Evolutionary conservation across 35 echinoderm and acorn worm genomes (phyloP).

Genomic region (Ptychodera flava): DNA sequence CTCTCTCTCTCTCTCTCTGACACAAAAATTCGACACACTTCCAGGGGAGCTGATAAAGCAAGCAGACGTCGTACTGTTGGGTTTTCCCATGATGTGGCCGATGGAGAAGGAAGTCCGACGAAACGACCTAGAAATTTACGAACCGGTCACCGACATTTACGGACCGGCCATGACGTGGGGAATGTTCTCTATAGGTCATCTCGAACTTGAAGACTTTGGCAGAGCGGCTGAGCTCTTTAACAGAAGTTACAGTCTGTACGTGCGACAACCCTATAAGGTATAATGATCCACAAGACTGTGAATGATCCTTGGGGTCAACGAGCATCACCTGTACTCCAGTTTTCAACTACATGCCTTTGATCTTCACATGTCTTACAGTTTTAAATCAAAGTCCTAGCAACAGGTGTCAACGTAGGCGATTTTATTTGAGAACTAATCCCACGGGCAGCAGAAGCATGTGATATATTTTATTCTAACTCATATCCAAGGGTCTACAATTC

Average conservation of each 20-base stretch:
- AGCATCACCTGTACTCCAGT: neutral
- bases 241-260: conserved; percentile 49
- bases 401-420: neutral
- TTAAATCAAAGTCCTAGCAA: neutral
- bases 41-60: conserved; percentile 76
- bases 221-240: conserved; percentile 47
- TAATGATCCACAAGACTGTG: neutral
- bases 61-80: conserved; percentile 84
- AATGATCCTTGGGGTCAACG: neutral
- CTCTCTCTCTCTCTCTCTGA: neutral
- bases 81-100: conserved; percentile 62
- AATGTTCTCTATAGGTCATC: conserved; percentile 85
- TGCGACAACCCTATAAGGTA: conserved; percentile 72
- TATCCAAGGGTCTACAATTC: too few relatives aligned
- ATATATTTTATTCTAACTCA: too few relatives aligned
- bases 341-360: neutral
- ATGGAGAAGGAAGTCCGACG: conserved; percentile 33
- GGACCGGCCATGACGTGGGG: conserved; percentile 98
- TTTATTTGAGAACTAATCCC: neutral
- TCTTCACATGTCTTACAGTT: neutral
- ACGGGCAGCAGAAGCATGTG: too few relatives aligned
- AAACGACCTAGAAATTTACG: conserved; percentile 65
- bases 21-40: neutral
- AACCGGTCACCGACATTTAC: conserved; percentile 61
- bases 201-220: conserved; percentile 45